Conservation (phyloP, 2,888 invertebrate species). For the Ptychoptera contaminata region DNA sequence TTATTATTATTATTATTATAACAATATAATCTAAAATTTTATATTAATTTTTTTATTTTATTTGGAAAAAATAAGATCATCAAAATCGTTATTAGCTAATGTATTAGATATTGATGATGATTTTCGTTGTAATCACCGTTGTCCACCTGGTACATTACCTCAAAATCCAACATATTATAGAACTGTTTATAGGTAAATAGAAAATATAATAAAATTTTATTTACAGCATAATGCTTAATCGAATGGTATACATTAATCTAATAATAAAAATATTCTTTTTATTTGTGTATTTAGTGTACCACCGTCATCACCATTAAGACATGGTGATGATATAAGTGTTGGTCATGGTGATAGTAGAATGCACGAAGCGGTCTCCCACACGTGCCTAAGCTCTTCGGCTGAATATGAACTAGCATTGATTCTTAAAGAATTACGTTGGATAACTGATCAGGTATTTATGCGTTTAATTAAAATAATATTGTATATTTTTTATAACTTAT, state of each 20-base stretch:
- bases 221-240: constrained; percentile 1
- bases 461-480: background rate
- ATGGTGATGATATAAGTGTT: constrained; percentile 29
- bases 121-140: constrained; percentile 64
- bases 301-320: constrained; percentile 17
- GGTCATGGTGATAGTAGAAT: constrained; percentile 44
- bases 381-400: constrained; percentile 64
- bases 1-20: no score
- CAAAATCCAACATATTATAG: constrained; percentile 50
- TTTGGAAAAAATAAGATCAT: constrained; percentile 42
- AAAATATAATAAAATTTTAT: background rate
- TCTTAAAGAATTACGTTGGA: constrained; percentile 82
- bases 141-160: constrained; percentile 34
- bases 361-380: constrained; percentile 57
- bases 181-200: constrained; percentile 6
- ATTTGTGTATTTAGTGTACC: constrained; percentile 12
- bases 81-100: constrained; percentile 89
- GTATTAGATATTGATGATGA: constrained; percentile 95
- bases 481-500: no score
- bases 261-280: no score
- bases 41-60: background rate
- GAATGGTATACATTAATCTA: background rate
- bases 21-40: background rate
- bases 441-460: constrained; percentile 63
- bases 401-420: constrained; percentile 89